A percentile compares a stretch with the other conserved stretches of the same genome.
Conservation (phyloP, 2,113 vertebrate genomes). For the Tenebrosternarchus preto region DNA sequence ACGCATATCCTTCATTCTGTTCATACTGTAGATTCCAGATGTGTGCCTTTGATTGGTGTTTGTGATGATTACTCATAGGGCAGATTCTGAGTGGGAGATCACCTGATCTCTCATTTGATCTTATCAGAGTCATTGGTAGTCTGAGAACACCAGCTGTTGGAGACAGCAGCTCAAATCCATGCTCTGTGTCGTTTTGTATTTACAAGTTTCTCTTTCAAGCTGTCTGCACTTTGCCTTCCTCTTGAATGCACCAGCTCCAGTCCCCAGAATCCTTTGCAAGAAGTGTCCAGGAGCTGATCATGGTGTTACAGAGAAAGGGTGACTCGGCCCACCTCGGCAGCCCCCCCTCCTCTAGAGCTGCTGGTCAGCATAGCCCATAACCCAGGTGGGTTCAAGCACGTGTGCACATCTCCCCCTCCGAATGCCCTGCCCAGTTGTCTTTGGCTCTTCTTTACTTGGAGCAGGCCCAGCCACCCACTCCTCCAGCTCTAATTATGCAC, state of each 20-base stretch:
- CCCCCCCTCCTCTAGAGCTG: conserved; percentile 88
- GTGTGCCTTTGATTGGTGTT: conserved; percentile 54
- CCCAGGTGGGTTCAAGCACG: conserved; percentile 77
- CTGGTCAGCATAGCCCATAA: conserved; percentile 96
- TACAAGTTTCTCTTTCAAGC: not conserved
- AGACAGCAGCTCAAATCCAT: too few species aligned
- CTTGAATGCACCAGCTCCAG: conserved; percentile 74
- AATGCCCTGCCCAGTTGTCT: conserved; percentile 85
- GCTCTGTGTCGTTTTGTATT: not conserved
- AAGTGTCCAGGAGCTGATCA: conserved; percentile 95
- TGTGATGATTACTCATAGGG: conserved; percentile 79
- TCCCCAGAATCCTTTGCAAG: conserved; percentile 97
- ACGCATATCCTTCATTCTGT: not conserved
- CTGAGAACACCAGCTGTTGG: conserved; percentile 65
- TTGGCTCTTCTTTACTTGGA: conserved; percentile 80
- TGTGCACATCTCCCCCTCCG: conserved; percentile 57
- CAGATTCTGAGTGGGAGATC: conserved; percentile 75
- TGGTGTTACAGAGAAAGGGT: conserved; percentile 92
- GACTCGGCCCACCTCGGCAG: conserved; percentile 94
- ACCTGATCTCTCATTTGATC: conserved; percentile 68
- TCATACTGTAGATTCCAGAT: not conserved
- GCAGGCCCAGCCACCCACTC: conserved; percentile 79
- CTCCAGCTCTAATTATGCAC: conserved; percentile 81
- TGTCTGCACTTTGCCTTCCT: not conserved
- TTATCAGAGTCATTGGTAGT: conserved; percentile 62